phyloP scores from a whole-genome alignment of 2,888 invertebrate genomes.

The Limenitis camilla region DNA sequence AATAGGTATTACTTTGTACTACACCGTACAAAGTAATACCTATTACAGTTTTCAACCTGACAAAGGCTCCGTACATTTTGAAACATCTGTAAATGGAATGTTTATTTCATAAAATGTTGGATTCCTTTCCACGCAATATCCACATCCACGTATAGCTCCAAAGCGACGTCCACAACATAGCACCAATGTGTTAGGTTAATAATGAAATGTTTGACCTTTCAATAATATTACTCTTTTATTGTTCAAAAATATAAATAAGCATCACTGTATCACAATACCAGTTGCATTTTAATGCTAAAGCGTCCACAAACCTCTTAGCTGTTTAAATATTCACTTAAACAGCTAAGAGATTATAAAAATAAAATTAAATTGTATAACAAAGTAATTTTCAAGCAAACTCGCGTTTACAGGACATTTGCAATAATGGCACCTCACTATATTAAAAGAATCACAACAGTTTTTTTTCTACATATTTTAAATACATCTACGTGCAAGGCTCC shows the following conservation, averaged over 20 bases:
- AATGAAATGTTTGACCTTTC: conserved; percentile 59
- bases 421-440: conserved; percentile 68
- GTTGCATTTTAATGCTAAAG: conserved; percentile 37
- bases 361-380: conserved; percentile 17
- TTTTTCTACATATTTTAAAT: conserved; percentile 28
- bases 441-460: conserved; percentile 56
- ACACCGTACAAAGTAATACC: too few species aligned
- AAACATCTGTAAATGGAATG: too few species aligned
- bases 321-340: conserved; percentile 17
- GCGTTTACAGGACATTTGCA: conserved; percentile 52
- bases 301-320: conserved; percentile 43
- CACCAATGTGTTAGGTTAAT: conserved; percentile 40
- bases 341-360: conserved; percentile 19
- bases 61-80: too few species aligned
- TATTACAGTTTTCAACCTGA: too few species aligned
- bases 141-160: background rate
- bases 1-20: too few species aligned
- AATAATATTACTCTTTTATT: conserved; percentile 65
- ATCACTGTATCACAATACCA: conserved; percentile 68
- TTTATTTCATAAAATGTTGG: too few species aligned
- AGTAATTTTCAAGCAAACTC: conserved; percentile 46
- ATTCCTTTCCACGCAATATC: too few species aligned
- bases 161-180: conserved; percentile 6
- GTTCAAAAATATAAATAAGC: conserved; percentile 49
- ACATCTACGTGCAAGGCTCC: conserved; percentile 25